Evolutionary conservation across 1,140 invertebrate genomes (phyloP).

Genomic region (roundworm (Caenorhabditis elegans)): WBcel235 BX284602.5:9801501-9802000

Average conservation of each 20-base stretch:
- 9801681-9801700: slow-evolving; percentile 38
- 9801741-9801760: not conserved
- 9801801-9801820: not conserved
- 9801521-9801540: slow-evolving; percentile 66
- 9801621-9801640: not conserved
- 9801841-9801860: not conserved
- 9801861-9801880: not conserved
- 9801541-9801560: slow-evolving; percentile 69
- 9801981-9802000: slow-evolving; percentile 42
- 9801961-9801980: not conserved
- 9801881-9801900: not conserved
- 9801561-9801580: slow-evolving; percentile 63
- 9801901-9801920: not conserved
- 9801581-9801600: slow-evolving; percentile 19
- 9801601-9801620: not conserved
- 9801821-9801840: not conserved
- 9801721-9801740: not conserved
- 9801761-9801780: not conserved
- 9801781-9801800: not conserved
- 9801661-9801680: not conserved
- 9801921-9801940: not conserved
- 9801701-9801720: slow-evolving; percentile 36
- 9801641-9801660: not conserved
- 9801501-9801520: slow-evolving; percentile 66
- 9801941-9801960: not conserved